Percentiles rank a stretch among this genome's conserved stretches.
These are phyloP conservation scores for Procavia capensis DNA, from an alignment of 2,113 vertebrate genomes.

Conservation along the genomic window DNA sequence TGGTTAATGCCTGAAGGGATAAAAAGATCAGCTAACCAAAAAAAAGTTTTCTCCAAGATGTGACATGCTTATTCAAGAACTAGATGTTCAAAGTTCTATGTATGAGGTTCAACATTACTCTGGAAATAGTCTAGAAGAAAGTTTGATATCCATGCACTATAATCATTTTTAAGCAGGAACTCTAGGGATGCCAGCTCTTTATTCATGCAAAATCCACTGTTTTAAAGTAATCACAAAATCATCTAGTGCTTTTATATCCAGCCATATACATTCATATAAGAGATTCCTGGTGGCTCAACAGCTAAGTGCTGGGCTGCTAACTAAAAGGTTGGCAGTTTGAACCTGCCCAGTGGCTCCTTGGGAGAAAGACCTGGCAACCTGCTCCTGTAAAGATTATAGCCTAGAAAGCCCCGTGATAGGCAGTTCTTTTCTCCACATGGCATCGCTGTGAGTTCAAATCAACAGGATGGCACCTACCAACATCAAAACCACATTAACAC, in stretches of 20 bases:
- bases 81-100: conserved; percentile 68
- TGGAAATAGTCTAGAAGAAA: conserved; percentile 67
- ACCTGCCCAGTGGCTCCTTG: neutral
- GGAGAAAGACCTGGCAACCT: neutral
- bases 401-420: neutral
- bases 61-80: conserved; percentile 73
- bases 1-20: conserved; percentile 67
- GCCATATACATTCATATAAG: neutral
- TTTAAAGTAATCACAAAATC: conserved; percentile 58
- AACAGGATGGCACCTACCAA: neutral
- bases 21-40: conserved; percentile 75
- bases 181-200: conserved; percentile 21
- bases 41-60: conserved; percentile 65
- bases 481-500: neutral
- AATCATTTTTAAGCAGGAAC: conserved; percentile 36
- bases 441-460: neutral
- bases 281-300: neutral
- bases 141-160: conserved; percentile 28
- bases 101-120: conserved; percentile 67
- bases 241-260: conserved; percentile 52
- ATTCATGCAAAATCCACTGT: neutral
- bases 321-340: neutral
- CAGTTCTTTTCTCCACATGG: neutral
- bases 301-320: neutral
- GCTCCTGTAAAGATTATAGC: neutral